Percentiles rank a stretch among this genome's conserved stretches.
Conservation (phyloP, 2,113 vertebrate species). For the Melanostigma gelatinosum region DNA sequence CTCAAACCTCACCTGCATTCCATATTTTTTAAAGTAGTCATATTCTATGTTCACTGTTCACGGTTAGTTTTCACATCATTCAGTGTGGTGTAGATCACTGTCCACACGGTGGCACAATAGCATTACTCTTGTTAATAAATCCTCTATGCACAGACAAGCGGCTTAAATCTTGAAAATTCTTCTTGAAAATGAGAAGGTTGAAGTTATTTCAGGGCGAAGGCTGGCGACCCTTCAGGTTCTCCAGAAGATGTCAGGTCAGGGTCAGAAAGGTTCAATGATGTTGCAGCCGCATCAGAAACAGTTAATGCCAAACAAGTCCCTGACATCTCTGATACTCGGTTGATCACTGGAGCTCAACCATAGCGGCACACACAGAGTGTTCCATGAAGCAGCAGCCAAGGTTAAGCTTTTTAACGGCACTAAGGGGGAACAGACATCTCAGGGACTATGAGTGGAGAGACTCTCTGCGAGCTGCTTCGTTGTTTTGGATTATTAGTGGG, state of each 20-base stretch:
- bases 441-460: background rate
- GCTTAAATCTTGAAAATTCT: background rate
- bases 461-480: background rate
- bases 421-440: conserved; percentile 1
- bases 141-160: background rate
- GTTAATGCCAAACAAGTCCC: conserved; percentile 21
- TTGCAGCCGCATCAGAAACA: background rate
- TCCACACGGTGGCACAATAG: conserved; percentile 74
- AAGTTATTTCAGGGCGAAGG: background rate
- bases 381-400: conserved; percentile 3
- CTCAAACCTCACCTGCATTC: background rate
- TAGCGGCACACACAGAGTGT: background rate
- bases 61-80: background rate
- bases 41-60: background rate
- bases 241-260: background rate
- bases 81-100: conserved; percentile 36
- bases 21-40: background rate
- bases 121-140: conserved; percentile 14
- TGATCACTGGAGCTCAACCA: background rate
- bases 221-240: background rate
- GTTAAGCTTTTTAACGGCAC: conserved; percentile 23
- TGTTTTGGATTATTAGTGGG: conserved; percentile 38
- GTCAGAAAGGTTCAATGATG: conserved; percentile 17
- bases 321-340: background rate
- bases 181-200: conserved; percentile 4